Percentiles rank a stretch among this genome's conserved stretches.
Evolutionary conservation across 1,140 invertebrate genomes (phyloP).

Genomic region (Harpegnathos saltator): DNA sequence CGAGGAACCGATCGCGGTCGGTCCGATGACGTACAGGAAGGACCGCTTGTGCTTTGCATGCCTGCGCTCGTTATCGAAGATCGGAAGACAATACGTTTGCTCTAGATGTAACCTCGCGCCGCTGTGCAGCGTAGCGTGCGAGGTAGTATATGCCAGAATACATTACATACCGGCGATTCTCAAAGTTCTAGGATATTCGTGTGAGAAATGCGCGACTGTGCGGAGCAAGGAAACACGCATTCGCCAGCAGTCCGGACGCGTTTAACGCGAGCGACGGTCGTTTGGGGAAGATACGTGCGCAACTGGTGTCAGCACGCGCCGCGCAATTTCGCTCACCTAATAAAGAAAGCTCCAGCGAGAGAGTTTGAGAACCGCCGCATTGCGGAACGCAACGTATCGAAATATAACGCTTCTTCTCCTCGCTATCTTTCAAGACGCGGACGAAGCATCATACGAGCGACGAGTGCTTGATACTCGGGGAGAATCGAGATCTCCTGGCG

Average conservation of each 20-base stretch:
- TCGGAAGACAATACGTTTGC: constrained; percentile 79
- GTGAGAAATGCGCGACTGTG: background rate
- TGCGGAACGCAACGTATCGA: background rate
- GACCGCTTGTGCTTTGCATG: constrained; percentile 88
- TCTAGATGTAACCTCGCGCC: constrained; percentile 87
- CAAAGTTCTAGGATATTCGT: background rate
- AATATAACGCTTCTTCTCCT: background rate
- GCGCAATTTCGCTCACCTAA: no score
- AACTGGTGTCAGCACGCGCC: no score
- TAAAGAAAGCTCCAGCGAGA: background rate
- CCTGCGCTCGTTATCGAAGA: constrained; percentile 80
- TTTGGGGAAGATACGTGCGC: no score
- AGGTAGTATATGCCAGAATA: constrained; percentile 72
- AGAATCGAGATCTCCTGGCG: constrained; percentile 78
- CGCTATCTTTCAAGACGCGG: constrained; percentile 56
- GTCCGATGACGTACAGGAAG: constrained; percentile 85
- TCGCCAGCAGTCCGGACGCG: background rate
- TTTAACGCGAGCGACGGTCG: background rate
- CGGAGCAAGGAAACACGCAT: background rate
- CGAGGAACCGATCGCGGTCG: constrained; percentile 87
- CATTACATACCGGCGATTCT: background rate
- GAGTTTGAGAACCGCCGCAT: background rate
- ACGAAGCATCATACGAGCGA: constrained; percentile 80
- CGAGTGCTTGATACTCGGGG: constrained; percentile 86
- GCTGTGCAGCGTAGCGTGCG: constrained; percentile 85